Base-by-base conservation (phyloP, 2,113 vertebrate genomes). In the Willisornis vidua region DNA sequence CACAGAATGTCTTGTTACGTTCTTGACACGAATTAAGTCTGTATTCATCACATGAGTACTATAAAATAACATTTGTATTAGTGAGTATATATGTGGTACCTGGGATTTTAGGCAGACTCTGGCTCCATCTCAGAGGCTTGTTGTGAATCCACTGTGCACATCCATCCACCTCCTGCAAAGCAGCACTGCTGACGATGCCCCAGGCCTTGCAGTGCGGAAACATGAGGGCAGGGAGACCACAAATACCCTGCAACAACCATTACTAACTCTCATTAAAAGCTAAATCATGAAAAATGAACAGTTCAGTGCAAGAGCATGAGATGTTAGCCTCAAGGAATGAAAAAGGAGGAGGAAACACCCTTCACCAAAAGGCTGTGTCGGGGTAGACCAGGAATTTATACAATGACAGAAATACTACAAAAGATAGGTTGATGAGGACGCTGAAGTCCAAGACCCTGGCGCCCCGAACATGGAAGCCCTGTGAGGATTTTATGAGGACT, bases 81-180 rank as follows among this genome's bases (percentile, higher is more conserved):
- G 66, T 41, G 5, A 81, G 39, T 33, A 48, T 16, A 24, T 43
- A 28, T 24, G n/a, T 43, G 23, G 8, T 7, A 72, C 22, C 25
- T 55, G 87, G 15, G 52, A 67, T 51, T 88, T 86, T 79, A 39
- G 41, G 23, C 28, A 74, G 59, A 18, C 24, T 71, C 17, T 23
- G 14, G 25, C 16, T 90, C 41, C 33, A 10, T 33, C 61, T 67
- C 33, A 68, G 71, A 35, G 55, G 14, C 48, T 85, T 61, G 20
- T 29, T 22, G 29, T 19, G 14, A 61, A 85, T 41, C 67, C 33
- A 17, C 31, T 61, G 28, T 63, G 67, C 46, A 33, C 26, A 15
- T n/a, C 20, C 17, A 19, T 31, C 0, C 0, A n/a, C 13, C 51
- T 48, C 23, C 68, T 26, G 15, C 25, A 71, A 37, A 84, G 20